Conservation (phyloP, 2,113 vertebrate species). For the Ictidomys tridecemlineatus region DNA sequence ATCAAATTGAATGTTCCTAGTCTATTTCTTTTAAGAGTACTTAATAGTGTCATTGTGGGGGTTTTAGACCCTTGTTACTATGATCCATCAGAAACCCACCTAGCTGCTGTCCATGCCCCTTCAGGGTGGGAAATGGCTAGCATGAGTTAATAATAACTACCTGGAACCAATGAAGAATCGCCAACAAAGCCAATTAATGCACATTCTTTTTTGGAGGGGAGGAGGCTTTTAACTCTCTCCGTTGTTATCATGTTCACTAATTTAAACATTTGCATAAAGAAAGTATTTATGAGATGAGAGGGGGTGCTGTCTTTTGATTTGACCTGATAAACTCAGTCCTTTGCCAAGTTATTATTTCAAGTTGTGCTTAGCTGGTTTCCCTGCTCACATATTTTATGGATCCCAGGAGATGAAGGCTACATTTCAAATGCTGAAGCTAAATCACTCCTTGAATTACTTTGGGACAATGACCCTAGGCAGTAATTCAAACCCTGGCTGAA, state of each 20-base stretch:
- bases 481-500: constrained; percentile 74
- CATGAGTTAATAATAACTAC: background rate
- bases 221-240: background rate
- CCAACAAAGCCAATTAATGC: background rate
- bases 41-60: background rate
- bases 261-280: background rate
- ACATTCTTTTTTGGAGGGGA: background rate
- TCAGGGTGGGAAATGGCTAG: background rate
- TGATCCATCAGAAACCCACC: background rate
- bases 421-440: constrained; percentile 62
- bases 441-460: constrained; percentile 59
- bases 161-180: background rate
- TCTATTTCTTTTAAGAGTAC: background rate
- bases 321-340: constrained; percentile 56
- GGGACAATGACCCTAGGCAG: constrained; percentile 50
- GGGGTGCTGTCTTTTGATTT: background rate
- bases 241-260: background rate
- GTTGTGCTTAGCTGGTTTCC: background rate
- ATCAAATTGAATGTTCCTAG: background rate
- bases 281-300: background rate
- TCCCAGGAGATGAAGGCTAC: constrained; percentile 44
- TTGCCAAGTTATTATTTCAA: constrained; percentile 56
- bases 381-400: constrained; percentile 7
- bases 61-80: background rate
- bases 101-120: background rate